Conservation (phyloP, 2,888 invertebrate genomes). For the Stratiomys singularior region DNA sequence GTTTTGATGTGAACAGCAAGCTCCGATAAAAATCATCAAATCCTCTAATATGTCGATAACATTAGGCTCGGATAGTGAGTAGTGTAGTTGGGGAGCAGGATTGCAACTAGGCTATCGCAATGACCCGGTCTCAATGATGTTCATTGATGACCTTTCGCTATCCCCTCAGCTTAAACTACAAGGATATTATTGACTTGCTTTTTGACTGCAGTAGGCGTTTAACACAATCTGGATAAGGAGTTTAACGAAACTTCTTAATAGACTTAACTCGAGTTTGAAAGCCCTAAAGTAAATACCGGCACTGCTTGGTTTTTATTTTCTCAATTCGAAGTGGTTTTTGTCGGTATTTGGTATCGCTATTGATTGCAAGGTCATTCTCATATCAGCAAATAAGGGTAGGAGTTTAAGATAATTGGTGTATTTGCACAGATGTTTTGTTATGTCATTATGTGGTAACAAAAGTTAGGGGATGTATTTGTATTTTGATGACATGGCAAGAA, state of each 20-base stretch:
- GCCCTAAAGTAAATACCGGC: constrained; percentile 32
- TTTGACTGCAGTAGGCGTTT: constrained; percentile 3
- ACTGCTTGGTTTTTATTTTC: constrained; percentile 28
- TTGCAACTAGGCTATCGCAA: neutral
- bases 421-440: constrained; percentile 38
- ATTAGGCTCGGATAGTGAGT: constrained; percentile 1
- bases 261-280: constrained; percentile 25
- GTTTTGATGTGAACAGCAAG: constrained; percentile 31
- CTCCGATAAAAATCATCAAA: constrained; percentile 44
- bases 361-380: constrained; percentile 24
- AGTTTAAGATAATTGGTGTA: constrained; percentile 34
- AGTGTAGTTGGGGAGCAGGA: constrained; percentile 9
- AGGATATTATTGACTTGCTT: constrained; percentile 29
- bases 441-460: constrained; percentile 9
- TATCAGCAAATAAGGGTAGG: neutral
- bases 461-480: neutral
- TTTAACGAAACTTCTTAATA: constrained; percentile 21
- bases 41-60: constrained; percentile 31
- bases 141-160: constrained; percentile 37
- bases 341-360: constrained; percentile 13
- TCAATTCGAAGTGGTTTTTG: constrained; percentile 33
- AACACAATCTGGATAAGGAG: constrained; percentile 42
- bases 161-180: constrained; percentile 24
- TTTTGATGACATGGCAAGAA: constrained; percentile 23
- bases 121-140: constrained; percentile 28